Percentiles rank a stretch among this genome's conserved stretches.
Conservation (phyloP, 2,888 invertebrate species). For the Tiliacea aurago region DNA sequence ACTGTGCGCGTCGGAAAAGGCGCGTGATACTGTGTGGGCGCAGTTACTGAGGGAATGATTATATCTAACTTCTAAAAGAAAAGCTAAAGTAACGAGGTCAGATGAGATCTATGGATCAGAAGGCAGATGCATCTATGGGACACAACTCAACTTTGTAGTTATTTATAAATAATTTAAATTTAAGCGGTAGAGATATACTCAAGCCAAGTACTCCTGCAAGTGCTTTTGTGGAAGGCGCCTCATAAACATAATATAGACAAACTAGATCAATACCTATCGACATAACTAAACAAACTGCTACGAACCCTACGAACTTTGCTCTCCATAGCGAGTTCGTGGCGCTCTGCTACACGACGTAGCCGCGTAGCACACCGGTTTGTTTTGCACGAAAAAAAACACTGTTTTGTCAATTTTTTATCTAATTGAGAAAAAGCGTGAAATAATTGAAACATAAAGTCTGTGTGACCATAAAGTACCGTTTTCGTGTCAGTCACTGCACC, state of each 20-base stretch:
- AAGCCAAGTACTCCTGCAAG: not conserved
- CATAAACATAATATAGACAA: not conserved
- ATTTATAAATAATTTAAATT: not conserved
- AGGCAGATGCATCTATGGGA: not conserved
- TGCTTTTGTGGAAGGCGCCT: not conserved
- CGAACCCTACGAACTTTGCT: not conserved
- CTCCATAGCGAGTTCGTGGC: slow-evolving; percentile 5
- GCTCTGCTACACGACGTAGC: not conserved
- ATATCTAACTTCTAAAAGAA: not conserved
- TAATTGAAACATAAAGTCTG: too few relatives aligned
- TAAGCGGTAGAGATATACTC: not conserved
- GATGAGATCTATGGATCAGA: not conserved
- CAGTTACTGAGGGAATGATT: not conserved
- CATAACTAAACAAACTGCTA: not conserved
- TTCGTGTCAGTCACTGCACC: too few relatives aligned
- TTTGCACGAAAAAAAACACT: not conserved
- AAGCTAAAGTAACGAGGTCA: too few relatives aligned
- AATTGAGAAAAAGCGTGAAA: too few relatives aligned
- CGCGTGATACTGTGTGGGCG: too few relatives aligned
- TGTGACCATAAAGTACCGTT: too few relatives aligned
- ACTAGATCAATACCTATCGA: not conserved
- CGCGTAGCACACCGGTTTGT: not conserved
- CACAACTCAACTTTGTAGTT: not conserved
- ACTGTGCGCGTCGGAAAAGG: not conserved
- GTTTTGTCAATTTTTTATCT: too few relatives aligned